A percentile compares a stretch with the other conserved stretches of the same genome.
phyloP scores from a whole-genome alignment of 2,797 vertebrate species.

The Heliangelus exortis region DNA sequence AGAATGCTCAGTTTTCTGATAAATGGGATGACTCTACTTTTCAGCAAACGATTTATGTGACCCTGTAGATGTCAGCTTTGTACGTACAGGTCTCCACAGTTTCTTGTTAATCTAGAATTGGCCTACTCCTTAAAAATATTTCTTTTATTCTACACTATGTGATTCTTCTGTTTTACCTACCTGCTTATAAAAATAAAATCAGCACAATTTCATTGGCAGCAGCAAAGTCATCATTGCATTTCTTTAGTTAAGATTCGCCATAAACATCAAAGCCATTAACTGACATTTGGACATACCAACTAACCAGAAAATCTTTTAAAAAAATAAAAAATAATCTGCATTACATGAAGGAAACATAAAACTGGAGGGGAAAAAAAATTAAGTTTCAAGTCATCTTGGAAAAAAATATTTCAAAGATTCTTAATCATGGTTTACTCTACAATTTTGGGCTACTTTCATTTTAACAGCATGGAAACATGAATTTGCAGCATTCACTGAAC shows the following conservation, averaged over 20 bases:
- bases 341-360: background rate
- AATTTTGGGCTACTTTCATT: background rate
- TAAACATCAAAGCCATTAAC: background rate
- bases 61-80: background rate
- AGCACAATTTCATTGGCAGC: background rate
- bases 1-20: background rate
- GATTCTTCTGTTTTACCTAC: background rate
- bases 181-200: background rate
- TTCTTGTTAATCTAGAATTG: background rate
- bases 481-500: background rate
- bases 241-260: background rate
- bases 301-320: background rate
- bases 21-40: background rate
- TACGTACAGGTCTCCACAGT: fast-evolving
- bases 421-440: background rate
- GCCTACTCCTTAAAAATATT: background rate
- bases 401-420: background rate
- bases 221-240: background rate
- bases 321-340: background rate
- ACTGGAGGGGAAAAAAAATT: background rate
- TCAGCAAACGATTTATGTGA: background rate
- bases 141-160: background rate
- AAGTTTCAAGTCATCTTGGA: background rate
- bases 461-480: background rate
- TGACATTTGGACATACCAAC: background rate